Evolutionary conservation across 2,888 invertebrate species (phyloP).

Genomic region (Andrena fulva): DNA sequence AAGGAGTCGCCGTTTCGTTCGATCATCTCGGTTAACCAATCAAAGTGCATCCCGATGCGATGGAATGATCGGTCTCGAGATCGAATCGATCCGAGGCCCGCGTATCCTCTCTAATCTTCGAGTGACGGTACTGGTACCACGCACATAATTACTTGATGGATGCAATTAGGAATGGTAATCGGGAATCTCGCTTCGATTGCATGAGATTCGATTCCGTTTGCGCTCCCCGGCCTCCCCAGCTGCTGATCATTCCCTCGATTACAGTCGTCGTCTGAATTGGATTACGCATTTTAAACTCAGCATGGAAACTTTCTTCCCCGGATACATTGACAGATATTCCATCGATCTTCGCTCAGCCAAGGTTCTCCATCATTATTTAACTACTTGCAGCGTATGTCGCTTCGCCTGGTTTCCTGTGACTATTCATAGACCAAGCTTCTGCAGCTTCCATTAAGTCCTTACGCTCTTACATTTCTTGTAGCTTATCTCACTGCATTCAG

Average conservation of each 20-base stretch:
- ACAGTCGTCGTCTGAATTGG: conserved; percentile 37
- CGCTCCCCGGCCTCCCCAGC: background rate
- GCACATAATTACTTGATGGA: conserved; percentile 65
- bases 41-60: conserved; percentile 38
- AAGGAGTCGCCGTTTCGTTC: background rate
- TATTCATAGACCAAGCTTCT: background rate
- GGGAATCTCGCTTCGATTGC: conserved; percentile 52
- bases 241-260: conserved; percentile 34
- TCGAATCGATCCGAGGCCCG: conserved; percentile 48
- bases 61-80: conserved; percentile 49
- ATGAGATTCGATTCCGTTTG: conserved; percentile 34
- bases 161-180: conserved; percentile 72
- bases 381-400: conserved; percentile 5
- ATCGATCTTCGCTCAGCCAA: conserved; percentile 27
- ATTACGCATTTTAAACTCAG: conserved; percentile 36
- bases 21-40: conserved; percentile 13
- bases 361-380: conserved; percentile 29
- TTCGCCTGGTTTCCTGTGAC: background rate
- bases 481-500: background rate
- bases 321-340: conserved; percentile 23
- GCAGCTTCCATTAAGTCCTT: no score
- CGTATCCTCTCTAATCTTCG: conserved; percentile 47
- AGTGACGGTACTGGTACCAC: conserved; percentile 43
- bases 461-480: background rate
- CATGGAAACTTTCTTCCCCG: background rate